Percentiles rank a stretch among this genome's conserved stretches.
Evolutionary conservation across 2,888 invertebrate species (phyloP).

Genomic region (Pyralis farinalis): DNA sequence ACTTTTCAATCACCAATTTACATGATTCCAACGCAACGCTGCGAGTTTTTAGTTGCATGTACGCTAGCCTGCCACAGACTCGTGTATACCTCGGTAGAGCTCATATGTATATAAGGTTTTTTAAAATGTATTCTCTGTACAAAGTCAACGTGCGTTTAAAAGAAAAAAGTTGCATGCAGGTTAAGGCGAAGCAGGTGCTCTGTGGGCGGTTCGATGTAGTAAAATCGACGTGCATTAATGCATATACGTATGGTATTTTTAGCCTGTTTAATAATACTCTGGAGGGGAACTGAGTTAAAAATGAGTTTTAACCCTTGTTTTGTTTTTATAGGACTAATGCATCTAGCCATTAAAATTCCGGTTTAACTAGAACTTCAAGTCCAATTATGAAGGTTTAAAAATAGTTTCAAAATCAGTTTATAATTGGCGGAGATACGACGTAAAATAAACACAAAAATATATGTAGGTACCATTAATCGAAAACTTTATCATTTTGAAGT

Average conservation of each 20-base stretch:
- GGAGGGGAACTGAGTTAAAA: conserved; percentile 40
- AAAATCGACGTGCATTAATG: conserved; percentile 51
- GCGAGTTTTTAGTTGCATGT: conserved; percentile 3
- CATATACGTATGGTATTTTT: conserved; percentile 51
- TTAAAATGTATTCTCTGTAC: conserved; percentile 11
- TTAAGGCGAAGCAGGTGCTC: conserved; percentile 53
- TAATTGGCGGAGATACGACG: too few relatives aligned
- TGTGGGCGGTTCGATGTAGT: conserved; percentile 40
- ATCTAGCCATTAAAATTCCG: too few relatives aligned
- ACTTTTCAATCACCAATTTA: conserved; percentile 19
- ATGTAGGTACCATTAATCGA: too few relatives aligned
- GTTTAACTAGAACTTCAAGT: too few relatives aligned
- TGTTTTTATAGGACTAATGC: conserved; percentile 30
- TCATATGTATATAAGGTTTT: conserved; percentile 9
- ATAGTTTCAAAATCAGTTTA: too few relatives aligned
- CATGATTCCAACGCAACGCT: conserved; percentile 10
- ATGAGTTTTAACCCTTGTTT: conserved; percentile 35
- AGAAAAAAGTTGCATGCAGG: conserved; percentile 32
- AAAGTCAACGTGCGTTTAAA: conserved; percentile 28
- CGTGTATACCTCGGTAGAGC: too few relatives aligned
- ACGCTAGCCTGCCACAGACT: too few relatives aligned
- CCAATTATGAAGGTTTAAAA: too few relatives aligned
- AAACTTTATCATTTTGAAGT: too few relatives aligned
- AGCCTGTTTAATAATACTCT: conserved; percentile 48
- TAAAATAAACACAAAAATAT: too few relatives aligned